Base-by-base conservation (phyloP, 2,888 invertebrate genomes). In the Pelosia muscerda region DNA sequence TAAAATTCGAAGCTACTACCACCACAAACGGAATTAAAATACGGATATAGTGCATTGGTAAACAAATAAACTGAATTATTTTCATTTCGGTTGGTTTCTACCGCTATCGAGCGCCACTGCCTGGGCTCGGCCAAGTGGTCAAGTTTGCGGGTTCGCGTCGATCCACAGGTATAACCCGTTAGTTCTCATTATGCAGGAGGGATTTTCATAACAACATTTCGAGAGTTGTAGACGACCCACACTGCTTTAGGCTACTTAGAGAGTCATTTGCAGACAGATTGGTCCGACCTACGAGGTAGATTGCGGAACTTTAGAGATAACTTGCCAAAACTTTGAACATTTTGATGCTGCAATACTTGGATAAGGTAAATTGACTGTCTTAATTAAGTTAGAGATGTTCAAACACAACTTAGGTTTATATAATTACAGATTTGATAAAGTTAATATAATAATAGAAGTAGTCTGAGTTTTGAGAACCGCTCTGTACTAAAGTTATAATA, bases 311-410 rank as follows among this genome's bases (percentile, higher is more conserved):
- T 94, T 85, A 86, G 84, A 92, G 89, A 94, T 94, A 94, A 92
- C 93, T 93, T 88, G 86, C 86, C 88, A 79, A 87, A 94, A 95
- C 93, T 95, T 93, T 82, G 90, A 88, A 90, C 93, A 88, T 93
- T 94, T 93, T 93, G 93, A 92, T 89, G 89, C 90, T 91, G 89
- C 92, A 92, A 91, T 92, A 92, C 89, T 92, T 86, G 87, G 92
- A 93, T 92, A 92, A 93, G 90, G 91, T 94, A 92, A 90, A 92
- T 90, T 90, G 88, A 88, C 89, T 91, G 90, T 87, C 89, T 90
- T 92, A 92, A 92, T 93, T 92, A 92, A 90, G 88, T 92, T 87
- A 88, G 85, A 88, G 85, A 87, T 81, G 84, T 86, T 90, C 83
- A 86, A 87, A 86, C 86, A 84, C 78, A 82, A 81, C 84, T 88